These are phyloP conservation scores for Miniopterus natalensis DNA, from an alignment of 2,113 vertebrate species.

Conservation along the genomic window DNA sequence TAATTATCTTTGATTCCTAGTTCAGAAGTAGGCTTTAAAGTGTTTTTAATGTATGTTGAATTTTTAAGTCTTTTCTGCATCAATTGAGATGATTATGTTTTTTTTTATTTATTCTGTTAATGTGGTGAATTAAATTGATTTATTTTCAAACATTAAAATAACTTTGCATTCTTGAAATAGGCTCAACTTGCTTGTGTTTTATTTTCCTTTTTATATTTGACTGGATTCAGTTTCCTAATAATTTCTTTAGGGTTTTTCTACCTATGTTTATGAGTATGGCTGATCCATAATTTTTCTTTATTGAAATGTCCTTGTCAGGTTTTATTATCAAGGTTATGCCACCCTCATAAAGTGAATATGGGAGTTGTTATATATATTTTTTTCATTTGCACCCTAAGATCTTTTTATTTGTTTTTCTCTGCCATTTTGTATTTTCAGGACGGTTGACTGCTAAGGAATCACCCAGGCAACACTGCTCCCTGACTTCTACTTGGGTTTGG, in stretches of 20 bases:
- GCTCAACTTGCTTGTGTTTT: not conserved
- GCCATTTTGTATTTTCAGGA: not conserved
- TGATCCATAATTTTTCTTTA: not conserved
- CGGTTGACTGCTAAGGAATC: not conserved
- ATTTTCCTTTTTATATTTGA: not conserved
- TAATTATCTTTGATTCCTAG: not conserved
- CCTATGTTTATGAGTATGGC: not conserved
- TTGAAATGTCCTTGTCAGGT: conserved; percentile 5
- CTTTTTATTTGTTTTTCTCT: not conserved
- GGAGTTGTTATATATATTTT: not conserved
- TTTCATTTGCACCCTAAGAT: not conserved
- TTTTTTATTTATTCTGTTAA: not conserved
- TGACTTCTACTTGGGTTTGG: not conserved
- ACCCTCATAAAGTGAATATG: not conserved
- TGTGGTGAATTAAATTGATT: not conserved
- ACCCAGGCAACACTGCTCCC: not conserved
- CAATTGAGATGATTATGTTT: not conserved
- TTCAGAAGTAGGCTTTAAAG: not conserved
- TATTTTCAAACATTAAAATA: not conserved
- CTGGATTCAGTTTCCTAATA: not conserved
- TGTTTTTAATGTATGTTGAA: not conserved
- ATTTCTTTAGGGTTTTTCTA: not conserved
- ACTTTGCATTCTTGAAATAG: not conserved
- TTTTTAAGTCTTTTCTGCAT: not conserved
- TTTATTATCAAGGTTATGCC: not conserved